phyloP scores from a whole-genome alignment of 1,140 invertebrate genomes.

The Bicyclus anynana region DNA sequence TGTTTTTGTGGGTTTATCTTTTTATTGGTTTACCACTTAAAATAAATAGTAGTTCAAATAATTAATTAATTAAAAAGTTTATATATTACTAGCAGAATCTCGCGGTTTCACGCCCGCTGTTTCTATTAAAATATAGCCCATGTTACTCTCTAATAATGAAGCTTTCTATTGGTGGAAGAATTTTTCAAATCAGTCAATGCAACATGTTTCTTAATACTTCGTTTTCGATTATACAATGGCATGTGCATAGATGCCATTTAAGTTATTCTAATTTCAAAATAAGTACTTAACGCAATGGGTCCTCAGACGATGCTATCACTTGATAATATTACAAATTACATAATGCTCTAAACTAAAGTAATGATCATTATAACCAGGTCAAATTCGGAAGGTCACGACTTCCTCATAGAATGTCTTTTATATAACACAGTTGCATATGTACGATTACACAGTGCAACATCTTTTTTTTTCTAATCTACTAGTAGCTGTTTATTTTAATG shows the following conservation, averaged over 20 bases:
- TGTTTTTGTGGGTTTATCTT: too few relatives aligned
- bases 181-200: too few relatives aligned
- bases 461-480: background rate
- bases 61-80: too few relatives aligned
- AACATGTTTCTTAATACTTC: background rate
- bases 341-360: conserved; percentile 1
- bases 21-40: too few relatives aligned
- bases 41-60: too few relatives aligned
- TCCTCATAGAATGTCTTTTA: conserved; percentile 16
- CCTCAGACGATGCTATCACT: conserved; percentile 35
- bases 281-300: conserved; percentile 9
- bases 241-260: background rate
- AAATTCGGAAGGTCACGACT: conserved; percentile 10
- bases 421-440: conserved; percentile 2
- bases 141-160: too few relatives aligned
- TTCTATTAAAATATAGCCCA: too few relatives aligned
- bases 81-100: too few relatives aligned
- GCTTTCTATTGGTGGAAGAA: too few relatives aligned
- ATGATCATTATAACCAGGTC: conserved; percentile 1
- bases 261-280: conserved; percentile 14
- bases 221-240: conserved; percentile 2
- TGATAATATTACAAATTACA: conserved; percentile 18
- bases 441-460: background rate
- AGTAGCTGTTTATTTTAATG: background rate
- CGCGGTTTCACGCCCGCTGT: too few relatives aligned